Conservation (phyloP, 2,113 vertebrate species). For the Neogale vison region DNA sequence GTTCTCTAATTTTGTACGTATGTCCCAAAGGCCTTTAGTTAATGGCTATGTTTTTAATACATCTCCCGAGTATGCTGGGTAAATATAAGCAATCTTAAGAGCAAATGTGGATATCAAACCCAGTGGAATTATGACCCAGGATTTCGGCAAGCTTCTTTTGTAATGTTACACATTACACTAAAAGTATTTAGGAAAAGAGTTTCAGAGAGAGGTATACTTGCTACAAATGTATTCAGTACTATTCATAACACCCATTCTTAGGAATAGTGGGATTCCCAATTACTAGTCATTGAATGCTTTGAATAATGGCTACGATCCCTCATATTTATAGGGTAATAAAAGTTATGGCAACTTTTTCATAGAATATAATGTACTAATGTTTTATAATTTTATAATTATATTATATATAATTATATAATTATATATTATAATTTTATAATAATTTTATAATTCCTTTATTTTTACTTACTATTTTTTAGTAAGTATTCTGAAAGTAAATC, state of each 20-base stretch:
- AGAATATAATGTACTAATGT: slow-evolving; percentile 61
- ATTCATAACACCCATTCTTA: slow-evolving; percentile 51
- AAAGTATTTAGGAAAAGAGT: slow-evolving; percentile 60
- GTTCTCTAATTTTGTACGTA: slow-evolving; percentile 52
- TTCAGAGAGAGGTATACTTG: slow-evolving; percentile 40
- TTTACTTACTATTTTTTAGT: slow-evolving; percentile 47
- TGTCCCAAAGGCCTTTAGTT: slow-evolving; percentile 45
- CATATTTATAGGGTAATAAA: slow-evolving; percentile 63
- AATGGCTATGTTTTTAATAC: slow-evolving; percentile 60
- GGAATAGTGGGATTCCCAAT: slow-evolving; percentile 48
- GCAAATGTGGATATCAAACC: slow-evolving; percentile 63
- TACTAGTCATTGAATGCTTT: slow-evolving; percentile 55
- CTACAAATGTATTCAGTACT: slow-evolving; percentile 50
- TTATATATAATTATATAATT: too few species aligned
- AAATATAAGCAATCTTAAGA: slow-evolving; percentile 64
- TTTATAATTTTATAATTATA: too few species aligned
- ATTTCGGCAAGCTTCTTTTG: slow-evolving; percentile 62
- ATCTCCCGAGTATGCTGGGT: slow-evolving; percentile 44
- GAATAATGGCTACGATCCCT: slow-evolving; percentile 1
- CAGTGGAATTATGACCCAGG: slow-evolving; percentile 68
- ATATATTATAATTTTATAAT: too few species aligned
- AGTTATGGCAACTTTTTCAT: slow-evolving; percentile 65
- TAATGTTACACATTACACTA: slow-evolving; percentile 62
- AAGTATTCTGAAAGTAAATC: slow-evolving; percentile 38
- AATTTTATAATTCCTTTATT: slow-evolving; percentile 46